Base-by-base conservation (phyloP, 2,797 vertebrate genomes). In the Fratercula arctica region DNA sequence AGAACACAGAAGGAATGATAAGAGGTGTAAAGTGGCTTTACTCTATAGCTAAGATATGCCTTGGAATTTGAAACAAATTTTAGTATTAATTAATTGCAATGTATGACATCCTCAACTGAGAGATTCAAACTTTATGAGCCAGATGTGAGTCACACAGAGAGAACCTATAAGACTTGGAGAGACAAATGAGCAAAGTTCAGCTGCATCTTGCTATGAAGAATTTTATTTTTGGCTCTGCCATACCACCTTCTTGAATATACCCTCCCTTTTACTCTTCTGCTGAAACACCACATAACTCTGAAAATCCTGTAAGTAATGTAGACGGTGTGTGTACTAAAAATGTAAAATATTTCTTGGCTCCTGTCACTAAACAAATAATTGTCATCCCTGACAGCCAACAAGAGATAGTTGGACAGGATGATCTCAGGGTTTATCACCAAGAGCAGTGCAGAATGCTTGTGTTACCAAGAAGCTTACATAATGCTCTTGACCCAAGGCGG, bases 281-380 rank as follows among this genome's bases (percentile, higher is more conserved):
- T 54, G 35, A 89, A 95, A 77, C 12, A 57, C 10, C n/a, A 89
- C 8, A 4, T 53, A 77, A 60, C 23, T 56, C 68, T 85, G 43
- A 85, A 94, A 87, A 83, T 41, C 33, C 48, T 60, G 4, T 64
- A 84, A 67, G 51, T 37, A 73, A 85, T 19, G 18, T 6, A 48
- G 60, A 59, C 28, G 64, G 24, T 20, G 13, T 50, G 76, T 17
- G 5, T 48, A 75, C n/a, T 41, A 60, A 87, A 92, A 85, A 80
- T 8, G 8, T 66, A 60, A 66, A 80, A 11, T 46, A 79, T 61
- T 90, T 89, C 4, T 81, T 77, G 28, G 31, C 31, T 89, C 4
- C 78, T 80, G 33, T n/a, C 33, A 77, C 53, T 69, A 60, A 82
- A 59, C 16, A 93, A 92, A 51, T 80, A 76, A 33, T 64, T 77